phyloP scores from a whole-genome alignment of 2,888 invertebrate genomes.

The Lepidonotus clava region DNA sequence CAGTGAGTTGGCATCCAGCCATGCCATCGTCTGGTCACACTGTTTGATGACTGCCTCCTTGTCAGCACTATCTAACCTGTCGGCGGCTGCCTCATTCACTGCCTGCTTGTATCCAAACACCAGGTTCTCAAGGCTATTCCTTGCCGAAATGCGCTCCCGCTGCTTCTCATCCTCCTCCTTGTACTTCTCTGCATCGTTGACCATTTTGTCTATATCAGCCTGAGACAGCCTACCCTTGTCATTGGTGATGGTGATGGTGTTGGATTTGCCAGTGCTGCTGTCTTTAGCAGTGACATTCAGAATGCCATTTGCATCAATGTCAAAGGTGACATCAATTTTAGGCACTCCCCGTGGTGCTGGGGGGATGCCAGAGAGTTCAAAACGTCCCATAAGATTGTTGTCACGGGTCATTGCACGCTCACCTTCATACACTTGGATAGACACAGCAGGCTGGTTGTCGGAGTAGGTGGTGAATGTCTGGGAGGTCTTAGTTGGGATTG shows the following conservation, averaged over 20 bases:
- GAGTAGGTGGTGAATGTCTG: slow-evolving; percentile 90
- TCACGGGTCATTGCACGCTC: no score
- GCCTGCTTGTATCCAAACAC: slow-evolving; percentile 81
- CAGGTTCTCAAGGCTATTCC: slow-evolving; percentile 69
- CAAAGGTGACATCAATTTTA: slow-evolving; percentile 86
- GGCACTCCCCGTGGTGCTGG: slow-evolving; percentile 76
- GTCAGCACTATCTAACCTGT: slow-evolving; percentile 84
- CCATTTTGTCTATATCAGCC: slow-evolving; percentile 89
- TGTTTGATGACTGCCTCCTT: slow-evolving; percentile 84
- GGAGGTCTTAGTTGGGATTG: slow-evolving; percentile 76
- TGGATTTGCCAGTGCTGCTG: slow-evolving; percentile 87
- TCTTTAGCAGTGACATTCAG: slow-evolving; percentile 82
- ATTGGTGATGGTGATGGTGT: slow-evolving; percentile 91
- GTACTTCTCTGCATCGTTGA: slow-evolving; percentile 74
- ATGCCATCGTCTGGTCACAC: slow-evolving; percentile 85
- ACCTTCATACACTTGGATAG: slow-evolving; percentile 89
- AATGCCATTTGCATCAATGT: slow-evolving; percentile 94
- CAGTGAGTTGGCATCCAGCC: slow-evolving; percentile 90
- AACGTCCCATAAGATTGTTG: slow-evolving; percentile 85
- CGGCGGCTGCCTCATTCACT: slow-evolving; percentile 83
- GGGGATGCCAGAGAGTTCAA: slow-evolving; percentile 75
- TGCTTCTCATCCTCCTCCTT: slow-evolving; percentile 76
- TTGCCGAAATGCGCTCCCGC: slow-evolving; percentile 69
- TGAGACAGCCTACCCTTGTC: slow-evolving; percentile 89
- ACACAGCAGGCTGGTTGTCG: slow-evolving; percentile 87